Conservation (phyloP, 2,113 vertebrate genomes). For the Cygnus atratus region DNA sequence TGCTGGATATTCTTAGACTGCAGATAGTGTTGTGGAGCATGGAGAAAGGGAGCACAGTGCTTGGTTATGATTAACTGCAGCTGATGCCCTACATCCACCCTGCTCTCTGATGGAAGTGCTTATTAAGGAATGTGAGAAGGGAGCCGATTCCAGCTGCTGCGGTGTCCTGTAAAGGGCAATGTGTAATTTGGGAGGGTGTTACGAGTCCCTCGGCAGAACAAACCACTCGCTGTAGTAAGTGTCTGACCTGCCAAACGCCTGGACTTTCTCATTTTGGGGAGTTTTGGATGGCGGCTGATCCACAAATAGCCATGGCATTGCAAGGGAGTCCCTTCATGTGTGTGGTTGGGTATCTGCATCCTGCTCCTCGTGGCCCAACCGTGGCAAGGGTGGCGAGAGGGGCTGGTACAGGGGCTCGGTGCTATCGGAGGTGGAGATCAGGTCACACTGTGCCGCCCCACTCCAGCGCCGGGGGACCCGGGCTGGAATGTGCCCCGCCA, state of each 20-base stretch:
- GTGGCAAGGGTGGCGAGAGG: not conserved
- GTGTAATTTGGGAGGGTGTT: conserved; percentile 62
- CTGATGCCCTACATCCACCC: conserved; percentile 41
- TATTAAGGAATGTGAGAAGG: conserved; percentile 44
- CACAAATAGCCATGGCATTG: not conserved
- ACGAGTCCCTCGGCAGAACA: not conserved
- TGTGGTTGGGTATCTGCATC: not conserved
- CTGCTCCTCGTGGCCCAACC: not conserved
- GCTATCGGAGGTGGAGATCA: conserved; percentile 63
- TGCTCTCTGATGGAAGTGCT: conserved; percentile 23
- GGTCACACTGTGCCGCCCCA: conserved; percentile 38
- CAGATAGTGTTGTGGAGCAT: not conserved
- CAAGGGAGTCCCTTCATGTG: not conserved
- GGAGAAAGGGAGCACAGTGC: not conserved
- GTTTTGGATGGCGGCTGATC: conserved; percentile 22
- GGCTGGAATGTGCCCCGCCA: conserved; percentile 14
- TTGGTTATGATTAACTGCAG: not conserved
- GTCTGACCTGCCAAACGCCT: not conserved
- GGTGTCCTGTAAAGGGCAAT: conserved; percentile 16
- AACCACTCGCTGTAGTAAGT: conserved; percentile 31
- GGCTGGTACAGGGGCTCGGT: not conserved
- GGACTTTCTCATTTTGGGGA: conserved; percentile 23
- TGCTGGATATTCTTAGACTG: conserved; percentile 37
- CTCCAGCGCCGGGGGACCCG: not conserved
- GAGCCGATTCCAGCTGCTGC: conserved; percentile 49